Conservation (phyloP, 2,797 vertebrate species). For the Phoxinus dragarum region DNA sequence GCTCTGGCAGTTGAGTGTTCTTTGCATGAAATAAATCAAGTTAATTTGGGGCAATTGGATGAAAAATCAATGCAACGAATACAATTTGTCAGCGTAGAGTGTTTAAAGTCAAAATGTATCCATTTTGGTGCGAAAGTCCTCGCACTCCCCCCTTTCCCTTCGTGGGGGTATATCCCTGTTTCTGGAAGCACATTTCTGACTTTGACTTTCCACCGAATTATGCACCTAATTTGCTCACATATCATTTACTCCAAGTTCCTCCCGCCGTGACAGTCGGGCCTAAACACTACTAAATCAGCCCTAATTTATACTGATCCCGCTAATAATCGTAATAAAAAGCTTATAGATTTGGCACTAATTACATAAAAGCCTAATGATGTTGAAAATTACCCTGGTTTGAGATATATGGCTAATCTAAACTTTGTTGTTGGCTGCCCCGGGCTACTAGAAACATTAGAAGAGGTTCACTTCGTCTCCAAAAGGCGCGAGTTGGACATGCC, state of each 20-base stretch:
- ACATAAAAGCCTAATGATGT: slow-evolving; percentile 90
- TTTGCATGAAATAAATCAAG: slow-evolving; percentile 92
- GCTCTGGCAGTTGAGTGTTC: slow-evolving; percentile 85
- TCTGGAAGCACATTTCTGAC: slow-evolving; percentile 82
- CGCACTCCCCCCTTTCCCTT: slow-evolving; percentile 68
- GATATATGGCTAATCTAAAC: slow-evolving; percentile 91
- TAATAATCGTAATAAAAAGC: slow-evolving; percentile 93
- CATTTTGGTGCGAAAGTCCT: slow-evolving; percentile 69
- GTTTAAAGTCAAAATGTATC: slow-evolving; percentile 53
- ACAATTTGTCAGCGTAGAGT: slow-evolving; percentile 56
- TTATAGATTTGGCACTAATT: slow-evolving; percentile 91
- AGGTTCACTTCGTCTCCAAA: slow-evolving; percentile 86
- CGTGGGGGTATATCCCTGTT: slow-evolving; percentile 73
- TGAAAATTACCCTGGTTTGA: slow-evolving; percentile 91
- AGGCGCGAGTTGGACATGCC: slow-evolving; percentile 77
- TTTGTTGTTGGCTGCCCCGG: slow-evolving; percentile 90
- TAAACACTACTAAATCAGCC: slow-evolving; percentile 93
- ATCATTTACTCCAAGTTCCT: slow-evolving; percentile 89
- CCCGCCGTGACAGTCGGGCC: slow-evolving; percentile 87
- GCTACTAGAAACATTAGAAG: slow-evolving; percentile 87
- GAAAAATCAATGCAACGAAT: slow-evolving; percentile 85
- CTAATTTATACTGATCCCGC: slow-evolving; percentile 93
- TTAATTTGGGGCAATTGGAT: slow-evolving; percentile 87
- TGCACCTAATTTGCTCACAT: slow-evolving; percentile 90
- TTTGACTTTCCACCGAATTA: slow-evolving; percentile 90